Evolutionary conservation across 2,113 vertebrate species (phyloP), one percentile per base, ranked within the genome.

Genomic region (Bucco capensis): DNA sequence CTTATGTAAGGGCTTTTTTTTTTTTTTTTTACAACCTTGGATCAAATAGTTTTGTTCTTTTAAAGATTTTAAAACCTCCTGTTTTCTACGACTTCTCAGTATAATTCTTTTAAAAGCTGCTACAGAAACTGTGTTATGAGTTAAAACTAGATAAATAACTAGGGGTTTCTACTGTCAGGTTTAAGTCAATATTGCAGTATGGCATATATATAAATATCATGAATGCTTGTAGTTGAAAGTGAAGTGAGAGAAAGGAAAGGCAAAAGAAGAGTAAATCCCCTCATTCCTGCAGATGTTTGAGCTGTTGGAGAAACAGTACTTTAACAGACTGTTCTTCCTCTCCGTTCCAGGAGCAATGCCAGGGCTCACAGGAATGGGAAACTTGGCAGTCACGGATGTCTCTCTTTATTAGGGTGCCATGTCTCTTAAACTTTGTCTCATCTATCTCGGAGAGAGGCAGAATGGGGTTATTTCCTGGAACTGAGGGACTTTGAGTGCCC

Each of bases 341-440:
- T 81, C 35, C 47, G 61, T 84, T 88, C 92, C 89, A 88, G 89
- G 80, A 95, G 77, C 65, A 38, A n/a, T 67, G 88, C 73, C 88
- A 92, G 65, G 4, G 2, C 77, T 90, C 2, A 1, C 58, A 67
- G 73, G 61, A 93, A 67, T 56, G 71, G 86, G 47, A 86, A 88
- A 71, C 40, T 67, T 88, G 89, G 64, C 72, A 90, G 83, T 38
- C 5, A 1, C 35, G 74, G 30, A 3, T 2, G 1, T 71, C 33
- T 82, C 28, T 92, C 31, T 66, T n/a, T 54, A 38, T 75, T 69
- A 72, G 53, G 0, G 2, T 0, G 0, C 18, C 38, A 47, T 53
- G 25, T 65, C 71, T 88, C 31, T 58, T 74, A 70, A 76, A 50
- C 60, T 88, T 74, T 83, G 57, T 77, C 42, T 92, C 5, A 0